phyloP scores from a whole-genome alignment of 1,140 invertebrate genomes.

The Anoplolepis gracilipes region DNA sequence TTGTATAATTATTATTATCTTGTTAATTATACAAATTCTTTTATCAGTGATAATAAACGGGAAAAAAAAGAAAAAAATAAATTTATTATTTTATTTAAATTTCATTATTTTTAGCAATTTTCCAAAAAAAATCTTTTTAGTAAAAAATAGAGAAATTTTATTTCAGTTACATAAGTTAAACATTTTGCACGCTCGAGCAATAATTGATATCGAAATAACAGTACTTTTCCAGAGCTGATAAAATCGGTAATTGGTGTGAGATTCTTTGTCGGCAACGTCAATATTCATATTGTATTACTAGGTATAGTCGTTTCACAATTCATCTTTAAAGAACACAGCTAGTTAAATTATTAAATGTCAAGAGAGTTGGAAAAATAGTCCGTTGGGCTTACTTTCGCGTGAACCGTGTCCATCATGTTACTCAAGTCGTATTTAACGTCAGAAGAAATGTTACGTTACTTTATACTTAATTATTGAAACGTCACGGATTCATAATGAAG shows the following conservation, averaged over 20 bases:
- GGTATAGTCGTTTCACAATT: background rate
- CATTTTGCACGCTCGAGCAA: background rate
- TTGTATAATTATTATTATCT: background rate
- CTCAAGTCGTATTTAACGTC: slow-evolving; percentile 22
- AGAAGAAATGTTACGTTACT: slow-evolving; percentile 27
- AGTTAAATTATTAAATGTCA: slow-evolving; percentile 41
- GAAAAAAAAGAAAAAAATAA: no score
- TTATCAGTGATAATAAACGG: no score
- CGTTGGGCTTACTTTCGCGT: background rate
- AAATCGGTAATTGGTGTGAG: background rate
- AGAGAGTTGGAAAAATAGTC: slow-evolving; percentile 1
- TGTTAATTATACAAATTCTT: no score
- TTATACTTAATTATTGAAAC: slow-evolving; percentile 12
- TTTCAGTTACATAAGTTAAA: background rate
- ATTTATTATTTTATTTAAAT: no score
- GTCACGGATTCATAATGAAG: slow-evolving; percentile 17
- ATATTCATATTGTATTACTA: background rate
- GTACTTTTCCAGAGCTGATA: background rate
- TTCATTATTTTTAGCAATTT: background rate
- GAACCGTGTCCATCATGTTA: slow-evolving; percentile 11
- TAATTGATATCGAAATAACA: background rate
- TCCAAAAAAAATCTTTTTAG: background rate
- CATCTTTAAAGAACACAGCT: background rate
- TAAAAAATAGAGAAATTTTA: background rate
- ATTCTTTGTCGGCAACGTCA: background rate